Evolutionary conservation across 30 jellyfish, hydroid and myxozoan species (phyloP).

Genomic region (Turritopsis dohrnii): DNA sequence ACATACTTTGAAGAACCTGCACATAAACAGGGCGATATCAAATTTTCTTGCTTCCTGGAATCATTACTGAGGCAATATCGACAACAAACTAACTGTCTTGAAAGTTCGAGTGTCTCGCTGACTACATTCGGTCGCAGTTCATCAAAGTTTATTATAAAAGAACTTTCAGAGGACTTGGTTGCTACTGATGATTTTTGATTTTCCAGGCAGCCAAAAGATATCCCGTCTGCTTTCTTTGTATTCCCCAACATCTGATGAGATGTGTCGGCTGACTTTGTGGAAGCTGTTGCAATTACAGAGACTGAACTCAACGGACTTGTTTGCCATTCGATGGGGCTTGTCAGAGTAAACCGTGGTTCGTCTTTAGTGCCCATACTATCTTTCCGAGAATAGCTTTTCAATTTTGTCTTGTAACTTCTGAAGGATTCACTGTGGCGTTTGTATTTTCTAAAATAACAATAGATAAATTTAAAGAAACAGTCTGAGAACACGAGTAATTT

Average conservation of each 20-base stretch:
- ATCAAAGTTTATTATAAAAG: neutral
- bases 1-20: constrained; percentile 66
- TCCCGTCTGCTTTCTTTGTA: neutral
- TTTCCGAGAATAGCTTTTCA: neutral
- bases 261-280: neutral
- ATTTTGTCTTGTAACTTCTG: neutral
- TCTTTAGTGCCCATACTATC: neutral
- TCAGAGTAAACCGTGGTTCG: neutral
- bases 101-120: constrained; percentile 43
- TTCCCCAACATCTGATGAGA: neutral
- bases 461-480: neutral
- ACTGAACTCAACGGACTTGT: neutral
- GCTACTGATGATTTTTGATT: neutral
- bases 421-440: neutral
- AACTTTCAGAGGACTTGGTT: neutral
- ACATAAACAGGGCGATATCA: constrained; percentile 77
- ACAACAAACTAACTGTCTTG: constrained; percentile 41
- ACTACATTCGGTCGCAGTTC: neutral
- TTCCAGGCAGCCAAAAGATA: neutral
- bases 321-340: neutral
- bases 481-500: no score
- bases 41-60: constrained; percentile 26
- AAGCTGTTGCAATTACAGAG: neutral
- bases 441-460: neutral
- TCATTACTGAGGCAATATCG: constrained; percentile 71